Percentiles rank a stretch among this genome's conserved stretches.
phyloP scores from a whole-genome alignment of 2,113 vertebrate species.

The Xiphophorus couchianus region DNA sequence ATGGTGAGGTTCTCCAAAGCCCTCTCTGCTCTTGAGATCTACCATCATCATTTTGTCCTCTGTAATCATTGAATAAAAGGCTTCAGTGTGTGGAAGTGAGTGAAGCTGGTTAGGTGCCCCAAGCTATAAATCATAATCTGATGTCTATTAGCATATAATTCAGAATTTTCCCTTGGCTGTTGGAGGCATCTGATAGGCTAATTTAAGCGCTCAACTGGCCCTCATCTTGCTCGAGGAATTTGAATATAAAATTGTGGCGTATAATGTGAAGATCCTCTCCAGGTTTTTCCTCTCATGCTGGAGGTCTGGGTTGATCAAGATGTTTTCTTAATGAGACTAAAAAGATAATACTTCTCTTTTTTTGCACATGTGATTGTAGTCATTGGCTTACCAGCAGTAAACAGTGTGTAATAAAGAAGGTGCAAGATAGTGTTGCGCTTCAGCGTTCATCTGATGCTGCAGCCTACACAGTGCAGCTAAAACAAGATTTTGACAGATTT shows the following conservation, averaged over 20 bases:
- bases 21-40: constrained; percentile 38
- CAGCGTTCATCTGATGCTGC: no score
- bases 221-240: constrained; percentile 55
- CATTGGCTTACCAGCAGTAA: no score
- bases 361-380: not conserved
- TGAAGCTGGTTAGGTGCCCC: constrained; percentile 39
- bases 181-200: constrained; percentile 65
- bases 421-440: no score
- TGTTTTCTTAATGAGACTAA: constrained; percentile 23
- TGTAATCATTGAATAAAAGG: constrained; percentile 56
- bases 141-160: constrained; percentile 71
- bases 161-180: constrained; percentile 49
- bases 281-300: constrained; percentile 21
- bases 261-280: constrained; percentile 40
- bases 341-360: not conserved
- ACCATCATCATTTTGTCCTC: constrained; percentile 46
- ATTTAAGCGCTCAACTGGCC: constrained; percentile 62
- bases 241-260: constrained; percentile 42
- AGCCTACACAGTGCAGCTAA: no score
- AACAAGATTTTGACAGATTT: no score
- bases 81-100: constrained; percentile 11
- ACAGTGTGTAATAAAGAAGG: no score
- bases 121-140: constrained; percentile 71
- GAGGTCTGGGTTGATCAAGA: constrained; percentile 6
- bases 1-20: constrained; percentile 22